A percentile compares a stretch with the other conserved stretches of the same genome.
Conservation (phyloP, 2,888 invertebrate genomes). For the Hirudinaria manillensis region DNA sequence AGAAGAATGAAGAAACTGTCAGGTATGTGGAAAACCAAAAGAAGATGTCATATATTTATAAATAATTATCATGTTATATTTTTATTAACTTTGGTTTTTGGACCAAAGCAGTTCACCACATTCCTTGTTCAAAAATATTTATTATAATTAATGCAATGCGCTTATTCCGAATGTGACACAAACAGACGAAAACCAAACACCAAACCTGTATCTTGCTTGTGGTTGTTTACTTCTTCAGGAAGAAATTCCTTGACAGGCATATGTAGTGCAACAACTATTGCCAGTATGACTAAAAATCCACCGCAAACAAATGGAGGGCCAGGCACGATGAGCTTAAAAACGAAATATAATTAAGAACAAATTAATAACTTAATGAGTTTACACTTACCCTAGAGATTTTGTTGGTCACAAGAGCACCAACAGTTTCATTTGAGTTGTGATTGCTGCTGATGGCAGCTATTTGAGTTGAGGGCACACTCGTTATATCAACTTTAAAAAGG, state of each 20-base stretch:
- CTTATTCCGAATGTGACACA: too few relatives aligned
- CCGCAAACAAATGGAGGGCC: constrained; percentile 98
- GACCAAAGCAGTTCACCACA: too few relatives aligned
- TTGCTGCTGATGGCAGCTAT: constrained; percentile 7
- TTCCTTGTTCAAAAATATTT: too few relatives aligned
- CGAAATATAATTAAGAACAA: constrained; percentile 40
- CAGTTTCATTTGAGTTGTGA: background rate
- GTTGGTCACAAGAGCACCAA: background rate
- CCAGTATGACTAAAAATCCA: constrained; percentile 88
- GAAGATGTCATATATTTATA: too few relatives aligned
- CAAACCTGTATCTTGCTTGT: background rate
- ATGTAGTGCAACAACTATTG: constrained; percentile 70
- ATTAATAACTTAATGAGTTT: background rate
- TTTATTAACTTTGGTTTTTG: too few relatives aligned
- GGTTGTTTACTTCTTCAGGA: background rate
- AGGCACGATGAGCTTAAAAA: constrained; percentile 68
- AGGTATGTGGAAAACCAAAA: too few relatives aligned
- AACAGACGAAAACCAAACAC: too few relatives aligned
- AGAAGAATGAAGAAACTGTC: too few relatives aligned
- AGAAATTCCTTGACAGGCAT: constrained; percentile 43
- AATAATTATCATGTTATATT: too few relatives aligned
- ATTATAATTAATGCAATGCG: too few relatives aligned
- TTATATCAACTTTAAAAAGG: constrained; percentile 83
- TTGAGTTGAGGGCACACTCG: background rate
- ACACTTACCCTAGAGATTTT: background rate